phyloP scores from a whole-genome alignment of 2,888 invertebrate genomes.

The Apoderus coryli region DNA sequence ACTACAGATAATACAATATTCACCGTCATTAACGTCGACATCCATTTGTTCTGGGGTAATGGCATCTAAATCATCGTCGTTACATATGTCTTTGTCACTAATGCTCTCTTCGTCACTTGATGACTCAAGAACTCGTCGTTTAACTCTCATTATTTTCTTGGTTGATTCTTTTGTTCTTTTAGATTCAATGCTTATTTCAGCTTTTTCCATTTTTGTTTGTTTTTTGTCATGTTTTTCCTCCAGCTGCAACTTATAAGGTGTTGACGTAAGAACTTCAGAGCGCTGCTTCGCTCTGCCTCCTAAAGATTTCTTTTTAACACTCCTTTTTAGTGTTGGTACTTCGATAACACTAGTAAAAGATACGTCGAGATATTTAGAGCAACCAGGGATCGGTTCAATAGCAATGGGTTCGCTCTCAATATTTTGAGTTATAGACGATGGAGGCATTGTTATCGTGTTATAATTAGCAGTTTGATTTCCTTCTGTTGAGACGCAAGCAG shows the following conservation, averaged over 20 bases:
- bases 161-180: not conserved
- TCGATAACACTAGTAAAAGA: too few relatives aligned
- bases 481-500: too few relatives aligned
- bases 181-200: not conserved
- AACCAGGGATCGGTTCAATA: too few relatives aligned
- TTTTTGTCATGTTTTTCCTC: constrained; percentile 1
- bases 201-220: not conserved
- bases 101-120: constrained; percentile 1
- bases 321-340: not conserved
- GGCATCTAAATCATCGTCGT: constrained; percentile 1
- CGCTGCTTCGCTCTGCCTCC: not conserved
- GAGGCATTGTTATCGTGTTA: too few relatives aligned
- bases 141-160: not conserved
- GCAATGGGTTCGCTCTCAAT: too few relatives aligned
- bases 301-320: not conserved
- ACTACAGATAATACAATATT: not conserved
- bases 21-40: not conserved
- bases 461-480: too few relatives aligned
- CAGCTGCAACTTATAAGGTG: not conserved
- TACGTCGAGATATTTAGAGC: too few relatives aligned
- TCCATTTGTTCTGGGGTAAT: not conserved
- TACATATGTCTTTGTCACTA: not conserved
- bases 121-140: not conserved
- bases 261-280: constrained; percentile 1
- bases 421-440: too few relatives aligned